These are phyloP conservation scores for Platyrinchus mystaceus DNA, from an alignment of 2,797 vertebrate species.

Conservation along the genomic window DNA sequence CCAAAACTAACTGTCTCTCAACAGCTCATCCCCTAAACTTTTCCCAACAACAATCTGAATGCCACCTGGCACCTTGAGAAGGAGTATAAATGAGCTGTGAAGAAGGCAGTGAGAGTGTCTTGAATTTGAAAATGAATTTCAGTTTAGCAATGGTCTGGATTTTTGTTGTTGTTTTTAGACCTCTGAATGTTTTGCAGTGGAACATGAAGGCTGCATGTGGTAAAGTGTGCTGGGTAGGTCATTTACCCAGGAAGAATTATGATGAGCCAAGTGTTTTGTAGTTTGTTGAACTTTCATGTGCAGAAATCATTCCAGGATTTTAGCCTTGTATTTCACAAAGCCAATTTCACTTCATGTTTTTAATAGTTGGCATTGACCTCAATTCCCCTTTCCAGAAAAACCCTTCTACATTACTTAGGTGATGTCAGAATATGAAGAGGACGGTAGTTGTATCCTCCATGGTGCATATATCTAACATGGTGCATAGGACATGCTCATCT, in stretches of 20 bases:
- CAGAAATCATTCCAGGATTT: neutral
- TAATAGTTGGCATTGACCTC: neutral
- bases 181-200: neutral
- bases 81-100: constrained; percentile 20
- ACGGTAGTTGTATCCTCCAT: neutral
- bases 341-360: neutral
- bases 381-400: neutral
- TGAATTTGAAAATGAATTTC: constrained; percentile 35
- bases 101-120: neutral
- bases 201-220: neutral
- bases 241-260: neutral
- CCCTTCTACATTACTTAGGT: neutral
- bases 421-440: neutral
- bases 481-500: neutral
- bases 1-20: constrained; percentile 11
- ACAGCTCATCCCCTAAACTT: constrained; percentile 26
- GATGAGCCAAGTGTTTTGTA: neutral
- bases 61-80: constrained; percentile 19
- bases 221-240: neutral
- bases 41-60: neutral
- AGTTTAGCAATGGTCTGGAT: neutral
- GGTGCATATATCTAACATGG: neutral
- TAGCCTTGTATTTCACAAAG: neutral
- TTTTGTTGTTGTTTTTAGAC: neutral
- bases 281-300: neutral